phyloP scores from a whole-genome alignment of 2,888 invertebrate species.

The Horisme vitalbata region DNA sequence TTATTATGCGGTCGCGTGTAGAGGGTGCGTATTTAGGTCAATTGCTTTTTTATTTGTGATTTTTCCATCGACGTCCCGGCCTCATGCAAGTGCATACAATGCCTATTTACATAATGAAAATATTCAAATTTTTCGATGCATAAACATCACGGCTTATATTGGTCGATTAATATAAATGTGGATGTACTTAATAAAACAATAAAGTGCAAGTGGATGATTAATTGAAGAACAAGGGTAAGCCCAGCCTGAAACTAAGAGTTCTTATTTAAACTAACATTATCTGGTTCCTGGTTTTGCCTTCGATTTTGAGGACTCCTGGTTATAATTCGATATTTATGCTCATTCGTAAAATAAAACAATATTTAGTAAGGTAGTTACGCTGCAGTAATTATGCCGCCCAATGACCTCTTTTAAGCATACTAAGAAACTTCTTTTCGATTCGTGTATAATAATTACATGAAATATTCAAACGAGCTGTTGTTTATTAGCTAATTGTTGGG shows the following conservation, averaged over 20 bases:
- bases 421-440: background rate
- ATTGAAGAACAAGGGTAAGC: no score
- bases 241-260: no score
- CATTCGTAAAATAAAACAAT: no score
- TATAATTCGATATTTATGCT: no score
- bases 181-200: background rate
- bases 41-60: slow-evolving; percentile 31
- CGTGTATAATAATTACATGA: slow-evolving; percentile 8
- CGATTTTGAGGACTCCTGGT: no score
- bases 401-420: no score
- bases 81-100: slow-evolving; percentile 21
- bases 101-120: slow-evolving; percentile 17
- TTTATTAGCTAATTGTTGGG: slow-evolving; percentile 24
- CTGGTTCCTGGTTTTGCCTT: no score
- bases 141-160: slow-evolving; percentile 14
- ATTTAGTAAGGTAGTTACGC: no score
- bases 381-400: no score
- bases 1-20: slow-evolving; percentile 27
- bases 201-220: no score
- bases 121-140: slow-evolving; percentile 20
- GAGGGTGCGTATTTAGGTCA: slow-evolving; percentile 35
- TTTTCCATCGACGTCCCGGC: slow-evolving; percentile 21
- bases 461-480: slow-evolving; percentile 13
- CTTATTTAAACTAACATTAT: no score
- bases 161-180: background rate